Percentiles rank a stretch among this genome's conserved stretches.
Evolutionary conservation across 92 coral and sea anemone genomes (phyloP).

Genomic region (Scolanthus callimorphus): DNA sequence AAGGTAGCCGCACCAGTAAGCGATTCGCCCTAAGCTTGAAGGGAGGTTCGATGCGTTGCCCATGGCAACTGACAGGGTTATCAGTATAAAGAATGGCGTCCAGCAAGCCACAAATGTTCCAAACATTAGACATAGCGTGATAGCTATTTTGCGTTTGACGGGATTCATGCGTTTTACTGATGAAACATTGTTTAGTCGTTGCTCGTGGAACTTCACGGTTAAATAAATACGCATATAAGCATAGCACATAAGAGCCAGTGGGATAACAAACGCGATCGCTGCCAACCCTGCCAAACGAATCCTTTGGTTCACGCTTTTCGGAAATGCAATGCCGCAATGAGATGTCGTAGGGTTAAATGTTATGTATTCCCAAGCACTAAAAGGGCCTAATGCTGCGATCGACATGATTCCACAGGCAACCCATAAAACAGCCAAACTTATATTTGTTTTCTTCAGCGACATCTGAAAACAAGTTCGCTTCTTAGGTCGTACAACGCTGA

Average conservation of each 20-base stretch:
- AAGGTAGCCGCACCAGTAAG: conserved; percentile 85
- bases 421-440: conserved; percentile 50
- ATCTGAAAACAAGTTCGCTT: conserved; percentile 45
- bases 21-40: conserved; percentile 51
- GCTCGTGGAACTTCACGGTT: conserved; percentile 58
- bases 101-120: conserved; percentile 76
- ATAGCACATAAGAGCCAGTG: conserved; percentile 56
- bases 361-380: conserved; percentile 62
- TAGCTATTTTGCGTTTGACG: conserved; percentile 55
- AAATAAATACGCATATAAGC: conserved; percentile 63
- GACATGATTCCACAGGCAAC: conserved; percentile 46
- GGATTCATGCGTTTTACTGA: conserved; percentile 16
- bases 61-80: conserved; percentile 38
- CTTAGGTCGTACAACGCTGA: conserved; percentile 50
- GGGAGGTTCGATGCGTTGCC: conserved; percentile 48
- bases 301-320: conserved; percentile 46
- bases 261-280: conserved; percentile 48
- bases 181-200: conserved; percentile 23
- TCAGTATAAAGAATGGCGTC: conserved; percentile 72
- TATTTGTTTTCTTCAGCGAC: conserved; percentile 35
- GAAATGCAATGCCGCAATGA: conserved; percentile 82
- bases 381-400: conserved; percentile 63
- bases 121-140: conserved; percentile 76
- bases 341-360: conserved; percentile 73
- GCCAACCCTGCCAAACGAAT: conserved; percentile 63